Percentiles rank a stretch among this genome's conserved stretches.
phyloP scores from a whole-genome alignment of 2,113 vertebrate genomes.

The Phoenicopterus ruber region DNA sequence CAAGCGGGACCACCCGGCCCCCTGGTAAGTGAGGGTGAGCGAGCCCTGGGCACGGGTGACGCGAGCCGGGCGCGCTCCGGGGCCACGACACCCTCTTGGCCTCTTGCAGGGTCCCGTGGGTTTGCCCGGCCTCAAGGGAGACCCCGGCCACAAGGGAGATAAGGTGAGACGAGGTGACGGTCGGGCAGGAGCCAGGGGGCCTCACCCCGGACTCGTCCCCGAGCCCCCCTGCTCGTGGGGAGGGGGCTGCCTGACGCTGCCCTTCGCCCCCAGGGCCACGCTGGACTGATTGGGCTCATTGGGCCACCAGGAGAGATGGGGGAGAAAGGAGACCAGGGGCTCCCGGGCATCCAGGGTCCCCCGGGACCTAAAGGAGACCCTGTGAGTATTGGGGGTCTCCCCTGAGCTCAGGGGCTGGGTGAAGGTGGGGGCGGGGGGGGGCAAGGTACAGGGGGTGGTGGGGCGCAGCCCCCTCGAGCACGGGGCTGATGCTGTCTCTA shows the following conservation, averaged over 20 bases:
- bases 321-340: conserved; percentile 89
- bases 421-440: neutral
- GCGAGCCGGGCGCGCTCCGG: neutral
- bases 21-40: conserved; percentile 71
- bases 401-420: neutral
- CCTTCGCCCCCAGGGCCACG: conserved; percentile 79
- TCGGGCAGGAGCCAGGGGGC: neutral
- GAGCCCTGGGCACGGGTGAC: conserved; percentile 72
- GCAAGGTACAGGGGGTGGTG: neutral
- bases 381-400: conserved; percentile 67
- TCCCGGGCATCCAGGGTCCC: conserved; percentile 83
- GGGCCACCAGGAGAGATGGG: conserved; percentile 89
- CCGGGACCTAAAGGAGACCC: conserved; percentile 84
- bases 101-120: conserved; percentile 83
- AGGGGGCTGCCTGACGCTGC: neutral
- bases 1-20: conserved; percentile 87
- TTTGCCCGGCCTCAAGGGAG: conserved; percentile 88
- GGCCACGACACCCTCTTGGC: neutral
- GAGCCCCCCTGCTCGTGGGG: neutral
- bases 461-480: neutral
- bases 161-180: conserved; percentile 73
- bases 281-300: conserved; percentile 85
- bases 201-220: accelerated
- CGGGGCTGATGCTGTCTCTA: neutral
- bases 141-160: conserved; percentile 84